Percentiles rank a stretch among this genome's conserved stretches.
Evolutionary conservation across 2,797 vertebrate species (phyloP).

Genomic region (Sandelia bainsii): DNA sequence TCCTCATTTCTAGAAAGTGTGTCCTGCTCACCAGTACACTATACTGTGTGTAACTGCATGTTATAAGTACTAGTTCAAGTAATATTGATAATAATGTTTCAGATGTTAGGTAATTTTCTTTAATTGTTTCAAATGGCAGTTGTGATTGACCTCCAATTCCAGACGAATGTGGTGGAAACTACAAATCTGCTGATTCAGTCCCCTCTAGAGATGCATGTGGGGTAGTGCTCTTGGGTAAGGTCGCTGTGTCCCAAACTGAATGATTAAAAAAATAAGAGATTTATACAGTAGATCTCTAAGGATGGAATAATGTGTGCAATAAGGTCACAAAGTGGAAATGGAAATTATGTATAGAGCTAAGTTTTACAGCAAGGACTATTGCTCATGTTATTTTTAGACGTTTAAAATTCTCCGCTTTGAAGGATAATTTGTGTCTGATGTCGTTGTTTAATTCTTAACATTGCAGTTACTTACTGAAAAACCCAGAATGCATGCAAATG

Average conservation of each 20-base stretch:
- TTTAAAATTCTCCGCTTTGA: background rate
- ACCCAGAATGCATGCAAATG: background rate
- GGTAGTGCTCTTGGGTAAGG: conserved; percentile 60
- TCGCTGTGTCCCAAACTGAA: conserved; percentile 56
- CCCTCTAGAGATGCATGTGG: conserved; percentile 32
- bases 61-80: background rate
- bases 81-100: conserved; percentile 9
- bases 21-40: background rate
- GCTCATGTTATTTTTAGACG: background rate
- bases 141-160: conserved; percentile 53
- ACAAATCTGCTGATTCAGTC: conserved; percentile 66
- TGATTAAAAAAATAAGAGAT: conserved; percentile 49
- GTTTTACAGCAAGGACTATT: conserved; percentile 23
- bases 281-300: conserved; percentile 51
- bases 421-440: background rate
- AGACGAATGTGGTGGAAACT: conserved; percentile 30
- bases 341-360: conserved; percentile 11
- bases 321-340: conserved; percentile 51
- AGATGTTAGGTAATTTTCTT: conserved; percentile 23
- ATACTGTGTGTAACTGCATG: background rate
- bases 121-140: conserved; percentile 30
- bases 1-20: conserved; percentile 30
- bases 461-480: background rate
- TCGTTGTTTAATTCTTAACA: background rate
- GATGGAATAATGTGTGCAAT: conserved; percentile 41